These are phyloP conservation scores for Drosophila testacea DNA, from an alignment of 2,888 invertebrate genomes.

Conservation along the genomic window DNA sequence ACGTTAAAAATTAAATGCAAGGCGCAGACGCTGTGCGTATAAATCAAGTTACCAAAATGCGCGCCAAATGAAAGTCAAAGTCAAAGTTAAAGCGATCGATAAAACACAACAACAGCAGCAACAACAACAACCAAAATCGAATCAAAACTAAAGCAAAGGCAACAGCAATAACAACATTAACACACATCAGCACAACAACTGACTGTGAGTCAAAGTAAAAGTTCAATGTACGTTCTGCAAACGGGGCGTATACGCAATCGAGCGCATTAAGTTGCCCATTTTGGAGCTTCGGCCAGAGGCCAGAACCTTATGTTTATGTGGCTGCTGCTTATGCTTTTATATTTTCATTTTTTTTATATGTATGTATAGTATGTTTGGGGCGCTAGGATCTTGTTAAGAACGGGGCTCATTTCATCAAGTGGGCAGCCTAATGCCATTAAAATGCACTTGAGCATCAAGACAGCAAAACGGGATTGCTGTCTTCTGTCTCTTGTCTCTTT, in stretches of 20 bases:
- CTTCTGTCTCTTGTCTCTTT: constrained; percentile 26
- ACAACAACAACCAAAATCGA: constrained; percentile 37
- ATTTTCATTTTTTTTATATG: constrained; percentile 5
- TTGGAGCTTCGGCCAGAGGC: constrained; percentile 36
- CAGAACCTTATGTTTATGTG: constrained; percentile 31
- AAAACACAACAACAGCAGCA: constrained; percentile 36
- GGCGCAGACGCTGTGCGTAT: constrained; percentile 54
- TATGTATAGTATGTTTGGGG: constrained; percentile 49
- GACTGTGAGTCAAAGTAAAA: constrained; percentile 49
- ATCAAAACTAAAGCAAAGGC: constrained; percentile 75
- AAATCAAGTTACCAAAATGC: constrained; percentile 62
- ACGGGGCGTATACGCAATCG: constrained; percentile 81
- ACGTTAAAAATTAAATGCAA: constrained; percentile 75
- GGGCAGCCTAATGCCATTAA: constrained; percentile 81
- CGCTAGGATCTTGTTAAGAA: constrained; percentile 83
- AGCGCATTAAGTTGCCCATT: constrained; percentile 64
- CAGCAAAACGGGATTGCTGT: constrained; percentile 29
- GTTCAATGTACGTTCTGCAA: constrained; percentile 81
- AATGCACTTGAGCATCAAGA: constrained; percentile 73
- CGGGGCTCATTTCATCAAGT: constrained; percentile 74
- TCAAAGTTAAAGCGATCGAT: constrained; percentile 63
- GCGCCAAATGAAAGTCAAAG: constrained; percentile 71
- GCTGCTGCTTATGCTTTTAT: constrained; percentile 20
- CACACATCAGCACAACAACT: constrained; percentile 27
- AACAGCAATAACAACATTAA: constrained; percentile 33